These are phyloP conservation scores for Drosophila colorata DNA, from an alignment of 2,888 invertebrate species.

Conservation along the genomic window DNA sequence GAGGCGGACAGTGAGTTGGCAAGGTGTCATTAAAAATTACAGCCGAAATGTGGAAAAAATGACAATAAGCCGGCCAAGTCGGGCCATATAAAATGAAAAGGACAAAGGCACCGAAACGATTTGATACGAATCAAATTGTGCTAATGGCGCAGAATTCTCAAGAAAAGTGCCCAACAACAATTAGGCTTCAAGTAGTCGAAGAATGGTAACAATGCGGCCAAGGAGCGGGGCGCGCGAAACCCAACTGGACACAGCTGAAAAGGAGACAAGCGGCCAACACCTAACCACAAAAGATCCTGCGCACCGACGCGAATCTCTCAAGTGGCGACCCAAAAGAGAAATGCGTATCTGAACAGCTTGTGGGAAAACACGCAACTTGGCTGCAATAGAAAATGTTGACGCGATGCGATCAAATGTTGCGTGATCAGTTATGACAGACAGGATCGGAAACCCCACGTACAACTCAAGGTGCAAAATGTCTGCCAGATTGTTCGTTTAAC, in stretches of 20 bases:
- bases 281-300: conserved; percentile 42
- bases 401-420: conserved; percentile 9
- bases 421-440: not conserved
- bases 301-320: conserved; percentile 1
- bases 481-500: conserved; percentile 36
- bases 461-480: conserved; percentile 47
- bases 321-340: conserved; percentile 31
- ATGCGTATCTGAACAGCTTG: conserved; percentile 24
- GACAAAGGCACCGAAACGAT: conserved; percentile 69
- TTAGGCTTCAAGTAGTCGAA: conserved; percentile 52
- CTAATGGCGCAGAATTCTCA: conserved; percentile 78
- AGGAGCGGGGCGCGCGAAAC: conserved; percentile 45
- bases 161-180: conserved; percentile 67
- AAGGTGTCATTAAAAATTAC: conserved; percentile 82
- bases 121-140: conserved; percentile 81
- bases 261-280: conserved; percentile 30
- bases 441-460: not conserved
- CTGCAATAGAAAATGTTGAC: not conserved
- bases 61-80: conserved; percentile 66
- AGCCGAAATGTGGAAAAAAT: conserved; percentile 72
- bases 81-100: conserved; percentile 29
- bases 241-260: conserved; percentile 31
- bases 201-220: conserved; percentile 35
- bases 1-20: conserved; percentile 82
- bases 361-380: conserved; percentile 49